Conservation (phyloP, 2,797 vertebrate species). For the Chrysolophus pictus region DNA sequence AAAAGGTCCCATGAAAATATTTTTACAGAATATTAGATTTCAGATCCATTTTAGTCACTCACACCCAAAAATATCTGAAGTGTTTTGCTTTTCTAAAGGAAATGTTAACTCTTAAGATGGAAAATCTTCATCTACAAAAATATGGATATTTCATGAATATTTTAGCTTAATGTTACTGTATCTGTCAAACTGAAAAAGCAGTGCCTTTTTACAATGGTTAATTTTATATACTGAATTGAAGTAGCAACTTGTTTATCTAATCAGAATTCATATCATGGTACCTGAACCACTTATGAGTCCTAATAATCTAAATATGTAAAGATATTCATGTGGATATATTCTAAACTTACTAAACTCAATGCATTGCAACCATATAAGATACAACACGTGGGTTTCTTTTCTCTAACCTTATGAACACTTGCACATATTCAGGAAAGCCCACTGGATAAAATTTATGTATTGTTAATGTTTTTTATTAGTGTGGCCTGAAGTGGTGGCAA, state of each 20-base stretch:
- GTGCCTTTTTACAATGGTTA: not conserved
- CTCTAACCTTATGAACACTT: slow-evolving; percentile 75
- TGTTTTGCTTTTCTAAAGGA: not conserved
- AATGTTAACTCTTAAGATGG: not conserved
- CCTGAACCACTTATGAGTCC: slow-evolving; percentile 24
- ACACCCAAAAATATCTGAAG: not conserved
- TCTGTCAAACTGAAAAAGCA: not conserved
- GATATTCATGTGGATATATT: slow-evolving; percentile 22
- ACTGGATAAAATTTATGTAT: slow-evolving; percentile 83
- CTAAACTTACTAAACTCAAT: slow-evolving; percentile 4
- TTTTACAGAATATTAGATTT: not conserved
- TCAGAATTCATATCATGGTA: slow-evolving; percentile 17
- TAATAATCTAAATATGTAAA: slow-evolving; percentile 63
- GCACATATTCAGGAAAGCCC: slow-evolving; percentile 82
- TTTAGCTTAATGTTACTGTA: not conserved
- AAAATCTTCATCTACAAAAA: slow-evolving; percentile 8
- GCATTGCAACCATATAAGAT: slow-evolving; percentile 47
- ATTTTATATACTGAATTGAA: slow-evolving; percentile 39
- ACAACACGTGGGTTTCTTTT: slow-evolving; percentile 63
- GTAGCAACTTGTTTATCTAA: slow-evolving; percentile 56
- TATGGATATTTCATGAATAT: slow-evolving; percentile 12
- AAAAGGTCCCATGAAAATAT: not conserved
- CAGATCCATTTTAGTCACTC: fast-evolving
- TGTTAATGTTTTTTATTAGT: slow-evolving; percentile 83
- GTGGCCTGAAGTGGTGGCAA: slow-evolving; percentile 71